Conservation (phyloP, 2,113 vertebrate species). For the Fregetta grallaria region DNA sequence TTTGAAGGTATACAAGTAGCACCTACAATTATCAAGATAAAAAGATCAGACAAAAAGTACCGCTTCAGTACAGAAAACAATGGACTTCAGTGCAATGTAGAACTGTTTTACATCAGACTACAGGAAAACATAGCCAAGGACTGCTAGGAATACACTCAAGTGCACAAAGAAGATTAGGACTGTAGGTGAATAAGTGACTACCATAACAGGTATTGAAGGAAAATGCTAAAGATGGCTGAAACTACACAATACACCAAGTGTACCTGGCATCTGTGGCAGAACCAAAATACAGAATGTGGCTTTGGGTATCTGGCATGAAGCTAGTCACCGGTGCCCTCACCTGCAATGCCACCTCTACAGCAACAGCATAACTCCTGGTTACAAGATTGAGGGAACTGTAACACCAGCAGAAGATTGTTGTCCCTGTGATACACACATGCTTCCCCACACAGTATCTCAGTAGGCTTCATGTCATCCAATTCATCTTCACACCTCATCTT, state of each 20-base stretch:
- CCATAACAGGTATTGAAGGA: background rate
- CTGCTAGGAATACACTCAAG: background rate
- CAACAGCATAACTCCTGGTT: background rate
- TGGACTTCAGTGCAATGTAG: background rate
- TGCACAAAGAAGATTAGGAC: background rate
- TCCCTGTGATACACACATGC: fast-evolving
- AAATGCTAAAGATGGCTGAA: background rate
- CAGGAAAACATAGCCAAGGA: background rate
- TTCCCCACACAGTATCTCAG: background rate
- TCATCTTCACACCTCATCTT: background rate
- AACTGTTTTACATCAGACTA: background rate
- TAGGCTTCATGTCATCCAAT: background rate
- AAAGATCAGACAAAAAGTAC: background rate
- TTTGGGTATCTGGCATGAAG: background rate
- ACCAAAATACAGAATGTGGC: background rate
- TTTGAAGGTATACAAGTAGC: background rate
- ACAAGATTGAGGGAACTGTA: background rate
- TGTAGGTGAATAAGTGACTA: background rate
- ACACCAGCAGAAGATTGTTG: background rate
- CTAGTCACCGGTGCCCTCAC: background rate
- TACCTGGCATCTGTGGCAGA: background rate
- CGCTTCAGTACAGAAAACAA: background rate
- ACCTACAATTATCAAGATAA: background rate
- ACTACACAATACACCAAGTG: background rate
- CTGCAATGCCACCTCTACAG: background rate